Percentiles rank a stretch among this genome's conserved stretches.
phyloP scores from a whole-genome alignment of 2,888 invertebrate genomes.

The Coecobrya sp. region DNA sequence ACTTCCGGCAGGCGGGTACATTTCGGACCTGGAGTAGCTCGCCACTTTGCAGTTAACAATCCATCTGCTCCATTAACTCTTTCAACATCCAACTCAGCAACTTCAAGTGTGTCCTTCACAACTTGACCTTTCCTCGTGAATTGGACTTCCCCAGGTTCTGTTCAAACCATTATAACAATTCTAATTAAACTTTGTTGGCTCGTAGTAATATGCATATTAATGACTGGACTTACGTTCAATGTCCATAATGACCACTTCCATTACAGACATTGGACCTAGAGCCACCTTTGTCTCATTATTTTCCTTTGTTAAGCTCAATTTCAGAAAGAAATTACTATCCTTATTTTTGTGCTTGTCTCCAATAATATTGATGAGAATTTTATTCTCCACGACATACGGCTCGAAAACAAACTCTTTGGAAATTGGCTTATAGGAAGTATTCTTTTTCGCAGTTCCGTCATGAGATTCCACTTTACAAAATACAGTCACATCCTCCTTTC shows the following conservation, averaged over 20 bases:
- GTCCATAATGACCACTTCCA: conserved; percentile 90
- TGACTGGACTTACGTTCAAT: conserved; percentile 88
- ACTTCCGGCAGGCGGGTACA: conserved; percentile 23
- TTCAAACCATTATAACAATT: not conserved
- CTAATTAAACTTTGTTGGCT: not conserved
- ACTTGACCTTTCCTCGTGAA: conserved; percentile 89
- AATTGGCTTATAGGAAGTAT: conserved; percentile 60
- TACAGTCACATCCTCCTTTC: conserved; percentile 88
- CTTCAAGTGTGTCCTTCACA: conserved; percentile 89
- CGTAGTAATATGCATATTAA: not conserved
- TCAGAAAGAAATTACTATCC: conserved; percentile 90
- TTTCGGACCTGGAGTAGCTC: conserved; percentile 89
- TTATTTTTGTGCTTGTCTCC: conserved; percentile 90
- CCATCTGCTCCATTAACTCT: conserved; percentile 89
- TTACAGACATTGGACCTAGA: conserved; percentile 89
- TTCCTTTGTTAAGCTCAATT: conserved; percentile 87
- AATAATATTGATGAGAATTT: conserved; percentile 87
- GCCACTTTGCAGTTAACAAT: conserved; percentile 88
- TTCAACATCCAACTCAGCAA: conserved; percentile 88
- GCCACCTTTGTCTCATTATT: conserved; percentile 87
- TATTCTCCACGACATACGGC: conserved; percentile 65
- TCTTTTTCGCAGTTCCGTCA: conserved; percentile 88
- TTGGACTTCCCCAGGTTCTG: conserved; percentile 89
- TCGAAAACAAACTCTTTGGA: conserved; percentile 58
- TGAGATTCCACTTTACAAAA: conserved; percentile 89